Evolutionary conservation across 1,140 invertebrate species (phyloP).

Genomic region (Ceratina calcarata): DNA sequence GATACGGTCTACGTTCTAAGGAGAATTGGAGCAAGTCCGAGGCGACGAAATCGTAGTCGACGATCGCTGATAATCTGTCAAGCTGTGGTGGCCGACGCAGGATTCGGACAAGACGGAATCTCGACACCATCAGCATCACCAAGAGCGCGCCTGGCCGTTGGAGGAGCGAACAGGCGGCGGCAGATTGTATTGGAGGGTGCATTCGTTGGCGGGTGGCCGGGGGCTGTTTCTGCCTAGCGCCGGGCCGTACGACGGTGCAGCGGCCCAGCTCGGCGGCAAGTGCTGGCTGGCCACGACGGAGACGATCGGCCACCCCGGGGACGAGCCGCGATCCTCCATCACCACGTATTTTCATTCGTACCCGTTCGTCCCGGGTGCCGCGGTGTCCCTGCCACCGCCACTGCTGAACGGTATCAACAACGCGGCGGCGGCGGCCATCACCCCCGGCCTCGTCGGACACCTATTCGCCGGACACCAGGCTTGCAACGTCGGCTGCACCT

Average conservation of each 20-base stretch:
- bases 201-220: constrained; percentile 57
- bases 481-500: constrained; percentile 75
- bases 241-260: not conserved
- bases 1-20: no score
- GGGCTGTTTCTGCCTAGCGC: constrained; percentile 18
- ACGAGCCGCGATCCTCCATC: constrained; percentile 74
- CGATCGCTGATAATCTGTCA: constrained; percentile 13
- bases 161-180: constrained; percentile 54
- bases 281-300: constrained; percentile 64
- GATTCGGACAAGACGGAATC: constrained; percentile 59
- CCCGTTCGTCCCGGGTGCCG: constrained; percentile 79
- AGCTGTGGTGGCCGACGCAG: constrained; percentile 61
- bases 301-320: constrained; percentile 52
- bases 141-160: constrained; percentile 51
- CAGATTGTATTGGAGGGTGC: constrained; percentile 56
- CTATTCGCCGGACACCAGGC: constrained; percentile 72
- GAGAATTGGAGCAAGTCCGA: not conserved
- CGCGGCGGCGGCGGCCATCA: constrained; percentile 67
- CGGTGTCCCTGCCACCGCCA: constrained; percentile 75
- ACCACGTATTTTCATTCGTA: constrained; percentile 81
- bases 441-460: constrained; percentile 74
- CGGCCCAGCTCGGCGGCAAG: constrained; percentile 29
- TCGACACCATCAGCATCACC: constrained; percentile 45
- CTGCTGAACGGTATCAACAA: constrained; percentile 65
- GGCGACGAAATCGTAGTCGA: no score